Evolutionary conservation across 2,888 invertebrate genomes (phyloP).

Genomic region (Electrophaes corylata): DNA sequence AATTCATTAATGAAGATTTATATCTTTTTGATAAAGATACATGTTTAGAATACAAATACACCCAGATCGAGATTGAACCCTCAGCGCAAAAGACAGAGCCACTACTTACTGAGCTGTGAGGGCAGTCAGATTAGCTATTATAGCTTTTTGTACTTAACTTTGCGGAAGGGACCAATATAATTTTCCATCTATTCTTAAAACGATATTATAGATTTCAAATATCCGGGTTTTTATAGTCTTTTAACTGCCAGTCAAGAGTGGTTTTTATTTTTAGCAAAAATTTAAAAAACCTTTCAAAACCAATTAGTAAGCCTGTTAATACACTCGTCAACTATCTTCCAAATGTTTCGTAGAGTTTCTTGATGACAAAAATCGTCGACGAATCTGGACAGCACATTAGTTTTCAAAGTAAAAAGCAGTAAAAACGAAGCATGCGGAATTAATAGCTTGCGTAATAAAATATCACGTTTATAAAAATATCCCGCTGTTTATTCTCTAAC

Average conservation of each 20-base stretch:
- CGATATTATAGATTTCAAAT: too few species aligned
- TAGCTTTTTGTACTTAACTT: too few species aligned
- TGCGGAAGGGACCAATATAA: too few species aligned
- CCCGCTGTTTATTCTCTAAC: conserved; percentile 25
- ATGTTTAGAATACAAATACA: too few species aligned
- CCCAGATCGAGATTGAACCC: too few species aligned
- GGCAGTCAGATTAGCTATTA: too few species aligned
- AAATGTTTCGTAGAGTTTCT: conserved; percentile 1
- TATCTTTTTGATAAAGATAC: too few species aligned
- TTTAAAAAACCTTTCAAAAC: neutral
- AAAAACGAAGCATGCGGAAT: conserved; percentile 21
- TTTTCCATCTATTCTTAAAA: too few species aligned
- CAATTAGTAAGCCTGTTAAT: conserved; percentile 10
- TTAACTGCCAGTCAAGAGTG: neutral
- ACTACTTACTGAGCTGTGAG: too few species aligned
- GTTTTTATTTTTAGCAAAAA: neutral
- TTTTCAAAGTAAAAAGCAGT: conserved; percentile 18
- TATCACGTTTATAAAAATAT: conserved; percentile 19
- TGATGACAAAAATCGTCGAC: conserved; percentile 8
- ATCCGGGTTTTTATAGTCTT: neutral
- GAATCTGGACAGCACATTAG: conserved; percentile 15
- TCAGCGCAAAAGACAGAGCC: too few species aligned
- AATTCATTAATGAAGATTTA: too few species aligned
- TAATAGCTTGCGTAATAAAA: conserved; percentile 22
- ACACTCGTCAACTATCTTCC: conserved; percentile 9